Percentiles rank a stretch among this genome's conserved stretches.
phyloP scores from a whole-genome alignment of 2,113 vertebrate species.

The Nicator chloris region DNA sequence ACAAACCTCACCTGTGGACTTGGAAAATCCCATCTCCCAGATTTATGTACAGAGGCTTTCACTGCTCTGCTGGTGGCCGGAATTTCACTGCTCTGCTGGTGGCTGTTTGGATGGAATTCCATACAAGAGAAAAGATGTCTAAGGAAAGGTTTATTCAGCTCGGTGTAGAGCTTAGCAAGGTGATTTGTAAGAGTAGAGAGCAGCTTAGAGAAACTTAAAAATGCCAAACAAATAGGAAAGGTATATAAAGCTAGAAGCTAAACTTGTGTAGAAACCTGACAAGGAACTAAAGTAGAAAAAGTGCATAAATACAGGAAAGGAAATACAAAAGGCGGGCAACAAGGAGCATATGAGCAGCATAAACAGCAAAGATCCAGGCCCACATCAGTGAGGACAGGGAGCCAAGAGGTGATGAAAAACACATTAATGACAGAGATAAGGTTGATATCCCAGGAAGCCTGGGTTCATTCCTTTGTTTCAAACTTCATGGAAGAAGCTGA shows the following conservation, averaged over 20 bases:
- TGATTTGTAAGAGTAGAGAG: not conserved
- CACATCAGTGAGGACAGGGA: not conserved
- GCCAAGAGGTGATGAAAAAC: not conserved
- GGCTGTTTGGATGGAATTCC: not conserved
- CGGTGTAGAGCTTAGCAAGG: constrained; percentile 9
- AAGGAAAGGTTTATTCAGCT: not conserved
- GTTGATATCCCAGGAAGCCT: not conserved
- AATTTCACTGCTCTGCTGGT: not conserved
- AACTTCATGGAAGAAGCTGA: not conserved
- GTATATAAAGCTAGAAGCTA: not conserved
- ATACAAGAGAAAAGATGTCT: not conserved
- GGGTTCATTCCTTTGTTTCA: not conserved
- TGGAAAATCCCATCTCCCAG: not conserved
- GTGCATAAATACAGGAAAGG: not conserved
- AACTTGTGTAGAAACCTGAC: not conserved
- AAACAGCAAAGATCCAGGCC: not conserved
- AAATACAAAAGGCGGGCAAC: not conserved
- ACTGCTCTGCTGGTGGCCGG: not conserved
- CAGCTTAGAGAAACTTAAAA: constrained; percentile 52
- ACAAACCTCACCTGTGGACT: not conserved
- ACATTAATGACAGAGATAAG: not conserved
- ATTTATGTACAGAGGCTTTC: not conserved
- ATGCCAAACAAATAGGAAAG: not conserved
- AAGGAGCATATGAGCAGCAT: not conserved
- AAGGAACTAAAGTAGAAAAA: not conserved